These are phyloP conservation scores for Polymixis lichenea DNA, from an alignment of 2,888 invertebrate species.

Conservation along the genomic window DNA sequence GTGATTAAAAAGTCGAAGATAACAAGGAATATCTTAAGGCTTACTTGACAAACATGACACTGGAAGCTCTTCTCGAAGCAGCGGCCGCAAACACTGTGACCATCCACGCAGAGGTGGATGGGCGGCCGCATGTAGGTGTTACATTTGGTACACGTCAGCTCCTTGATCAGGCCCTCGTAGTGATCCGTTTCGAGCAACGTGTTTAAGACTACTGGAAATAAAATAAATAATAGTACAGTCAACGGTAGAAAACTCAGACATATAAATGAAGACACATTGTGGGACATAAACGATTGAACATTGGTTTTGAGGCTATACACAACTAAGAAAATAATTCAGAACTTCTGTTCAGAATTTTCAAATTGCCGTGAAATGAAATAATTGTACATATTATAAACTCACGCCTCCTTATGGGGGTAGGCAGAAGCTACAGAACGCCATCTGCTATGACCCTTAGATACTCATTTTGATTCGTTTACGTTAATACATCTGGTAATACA, in stretches of 20 bases:
- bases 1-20: background rate
- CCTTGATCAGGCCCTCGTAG: constrained; percentile 87
- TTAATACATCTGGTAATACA: no score
- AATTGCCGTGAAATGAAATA: background rate
- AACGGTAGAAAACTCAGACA: background rate
- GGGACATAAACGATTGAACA: no score
- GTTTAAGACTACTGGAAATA: constrained; percentile 82
- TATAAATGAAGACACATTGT: no score
- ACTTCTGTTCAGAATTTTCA: background rate
- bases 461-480: no score
- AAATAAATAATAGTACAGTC: constrained; percentile 2
- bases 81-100: constrained; percentile 85
- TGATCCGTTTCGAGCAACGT: constrained; percentile 87
- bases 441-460: no score
- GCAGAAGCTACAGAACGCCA: no score
- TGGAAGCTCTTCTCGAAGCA: constrained; percentile 85
- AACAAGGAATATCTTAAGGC: background rate
- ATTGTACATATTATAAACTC: background rate
- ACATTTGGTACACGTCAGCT: constrained; percentile 87
- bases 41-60: constrained; percentile 85
- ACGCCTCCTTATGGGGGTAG: no score
- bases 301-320: background rate
- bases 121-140: constrained; percentile 88
- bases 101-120: constrained; percentile 87
- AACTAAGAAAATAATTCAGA: background rate